Evolutionary conservation across 35 echinoderm and acorn worm species (phyloP).

Genomic region (Ophiothrix spiculata): DNA sequence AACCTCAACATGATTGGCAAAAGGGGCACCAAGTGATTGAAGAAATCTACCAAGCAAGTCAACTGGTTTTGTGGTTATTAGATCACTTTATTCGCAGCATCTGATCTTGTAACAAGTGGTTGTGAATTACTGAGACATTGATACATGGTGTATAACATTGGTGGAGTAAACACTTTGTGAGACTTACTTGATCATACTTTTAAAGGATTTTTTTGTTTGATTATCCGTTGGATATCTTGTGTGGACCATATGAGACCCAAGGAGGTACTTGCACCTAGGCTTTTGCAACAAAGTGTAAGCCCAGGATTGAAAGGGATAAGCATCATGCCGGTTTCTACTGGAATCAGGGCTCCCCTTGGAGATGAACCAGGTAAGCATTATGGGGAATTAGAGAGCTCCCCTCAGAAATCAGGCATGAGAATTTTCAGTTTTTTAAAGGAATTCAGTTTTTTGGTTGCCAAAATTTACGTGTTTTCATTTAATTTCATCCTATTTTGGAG

Average conservation of each 20-base stretch:
- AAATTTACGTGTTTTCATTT: too few species aligned
- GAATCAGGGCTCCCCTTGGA: neutral
- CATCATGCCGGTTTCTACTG: neutral
- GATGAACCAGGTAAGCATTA: neutral
- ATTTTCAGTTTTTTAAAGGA: too few species aligned
- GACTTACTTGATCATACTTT: neutral
- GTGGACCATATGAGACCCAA: neutral
- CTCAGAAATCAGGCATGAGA: too few species aligned
- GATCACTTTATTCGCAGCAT: neutral
- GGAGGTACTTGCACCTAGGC: neutral
- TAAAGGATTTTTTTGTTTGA: too few species aligned
- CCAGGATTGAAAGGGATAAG: neutral
- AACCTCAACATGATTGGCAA: slow-evolving; percentile 3
- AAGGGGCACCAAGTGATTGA: neutral
- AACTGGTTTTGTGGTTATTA: slow-evolving; percentile 4
- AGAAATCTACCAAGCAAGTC: neutral
- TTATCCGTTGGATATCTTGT: too few species aligned
- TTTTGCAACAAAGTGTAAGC: neutral
- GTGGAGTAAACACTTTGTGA: neutral
- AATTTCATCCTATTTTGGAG: too few species aligned
- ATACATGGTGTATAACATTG: neutral
- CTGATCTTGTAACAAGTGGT: too few species aligned
- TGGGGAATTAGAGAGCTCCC: too few species aligned
- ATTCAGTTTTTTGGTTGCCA: too few species aligned
- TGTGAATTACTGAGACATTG: too few species aligned